Percentiles rank a stretch among this genome's conserved stretches.
These are phyloP conservation scores for Neodiprion pinetum DNA, from an alignment of 1,140 invertebrate genomes.

Conservation along the genomic window DNA sequence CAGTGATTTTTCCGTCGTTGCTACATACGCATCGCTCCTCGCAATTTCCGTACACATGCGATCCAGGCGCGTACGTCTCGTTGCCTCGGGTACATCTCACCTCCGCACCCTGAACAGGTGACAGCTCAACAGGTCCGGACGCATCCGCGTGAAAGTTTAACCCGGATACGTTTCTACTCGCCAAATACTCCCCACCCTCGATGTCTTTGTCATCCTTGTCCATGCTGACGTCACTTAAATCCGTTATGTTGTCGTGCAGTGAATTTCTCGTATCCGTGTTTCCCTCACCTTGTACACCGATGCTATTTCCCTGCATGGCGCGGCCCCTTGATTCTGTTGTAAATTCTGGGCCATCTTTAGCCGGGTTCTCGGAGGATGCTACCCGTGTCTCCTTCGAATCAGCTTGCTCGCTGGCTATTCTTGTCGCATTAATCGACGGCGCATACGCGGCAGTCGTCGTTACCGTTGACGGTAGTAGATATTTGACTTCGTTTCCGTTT, in stretches of 20 bases:
- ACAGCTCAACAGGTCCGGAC: slow-evolving; percentile 13
- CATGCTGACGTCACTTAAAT: slow-evolving; percentile 74
- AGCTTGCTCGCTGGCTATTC: background rate
- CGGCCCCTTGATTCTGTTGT: background rate
- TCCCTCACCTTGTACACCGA: slow-evolving; percentile 43
- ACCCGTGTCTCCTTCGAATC: background rate
- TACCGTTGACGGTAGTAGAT: background rate
- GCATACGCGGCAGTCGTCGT: background rate
- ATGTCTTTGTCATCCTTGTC: slow-evolving; percentile 67
- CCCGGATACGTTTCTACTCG: slow-evolving; percentile 42
- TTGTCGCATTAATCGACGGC: no score
- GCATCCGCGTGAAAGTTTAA: slow-evolving; percentile 34
- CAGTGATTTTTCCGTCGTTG: slow-evolving; percentile 64
- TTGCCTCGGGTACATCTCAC: slow-evolving; percentile 75
- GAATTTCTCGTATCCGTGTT: slow-evolving; percentile 51
- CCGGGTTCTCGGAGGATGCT: background rate
- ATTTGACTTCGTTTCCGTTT: background rate
- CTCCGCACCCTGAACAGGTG: background rate
- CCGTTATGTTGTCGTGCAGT: slow-evolving; percentile 57
- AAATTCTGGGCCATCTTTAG: background rate
- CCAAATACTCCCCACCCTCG: slow-evolving; percentile 52
- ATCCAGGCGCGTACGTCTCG: slow-evolving; percentile 73
- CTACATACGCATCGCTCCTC: slow-evolving; percentile 75
- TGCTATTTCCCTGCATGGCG: slow-evolving; percentile 16
- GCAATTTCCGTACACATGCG: slow-evolving; percentile 71